phyloP scores from a whole-genome alignment of 2,888 invertebrate genomes.

The Tipula lateralis region DNA sequence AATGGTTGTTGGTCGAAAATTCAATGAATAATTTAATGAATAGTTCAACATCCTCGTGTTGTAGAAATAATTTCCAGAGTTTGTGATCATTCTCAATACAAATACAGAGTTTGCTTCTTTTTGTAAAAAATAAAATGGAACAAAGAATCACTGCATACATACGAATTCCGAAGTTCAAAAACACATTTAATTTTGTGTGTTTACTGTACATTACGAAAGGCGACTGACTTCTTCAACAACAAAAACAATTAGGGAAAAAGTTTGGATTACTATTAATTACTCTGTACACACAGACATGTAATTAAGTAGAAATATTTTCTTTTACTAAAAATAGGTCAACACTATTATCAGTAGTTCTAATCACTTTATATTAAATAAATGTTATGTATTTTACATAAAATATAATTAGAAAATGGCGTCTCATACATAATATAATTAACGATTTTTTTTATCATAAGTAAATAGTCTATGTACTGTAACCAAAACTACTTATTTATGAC shows the following conservation, averaged over 20 bases:
- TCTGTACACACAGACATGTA: neutral
- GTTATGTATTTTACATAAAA: neutral
- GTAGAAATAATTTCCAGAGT: neutral
- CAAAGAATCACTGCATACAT: neutral
- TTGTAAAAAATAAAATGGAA: neutral
- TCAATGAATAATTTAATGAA: neutral
- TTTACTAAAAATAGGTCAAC: neutral
- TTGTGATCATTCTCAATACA: neutral
- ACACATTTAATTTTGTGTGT: neutral
- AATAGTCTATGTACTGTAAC: too few relatives aligned
- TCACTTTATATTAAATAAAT: neutral
- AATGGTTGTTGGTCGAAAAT: neutral
- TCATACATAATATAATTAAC: neutral
- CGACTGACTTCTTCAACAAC: neutral
- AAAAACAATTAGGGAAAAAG: neutral
- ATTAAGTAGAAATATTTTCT: neutral
- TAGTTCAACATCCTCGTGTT: neutral
- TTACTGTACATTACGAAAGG: neutral
- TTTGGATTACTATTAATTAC: neutral
- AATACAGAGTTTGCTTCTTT: neutral
- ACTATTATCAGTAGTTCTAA: neutral
- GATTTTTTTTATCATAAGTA: neutral
- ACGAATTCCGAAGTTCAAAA: neutral
- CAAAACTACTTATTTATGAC: neutral
- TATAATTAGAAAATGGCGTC: neutral